Evolutionary conservation across 2,888 invertebrate genomes (phyloP).

Genomic region (Pandemis cinnamomeana): DNA sequence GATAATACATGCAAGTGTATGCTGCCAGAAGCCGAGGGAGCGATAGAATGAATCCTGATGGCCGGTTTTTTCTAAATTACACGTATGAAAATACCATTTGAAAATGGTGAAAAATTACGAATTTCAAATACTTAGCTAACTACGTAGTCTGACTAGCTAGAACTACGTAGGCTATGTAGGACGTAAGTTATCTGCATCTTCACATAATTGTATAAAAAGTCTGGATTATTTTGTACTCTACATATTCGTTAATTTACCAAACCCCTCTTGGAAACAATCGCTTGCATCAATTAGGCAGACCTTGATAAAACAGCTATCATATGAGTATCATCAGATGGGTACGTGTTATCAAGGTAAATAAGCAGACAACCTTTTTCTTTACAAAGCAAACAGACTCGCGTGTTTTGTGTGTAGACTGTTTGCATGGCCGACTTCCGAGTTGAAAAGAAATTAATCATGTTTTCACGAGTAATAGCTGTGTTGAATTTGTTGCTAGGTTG

Average conservation of each 20-base stretch:
- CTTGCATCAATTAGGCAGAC: not conserved
- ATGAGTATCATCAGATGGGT: constrained; percentile 16
- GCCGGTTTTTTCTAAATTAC: too few relatives aligned
- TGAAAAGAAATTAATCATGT: constrained; percentile 15
- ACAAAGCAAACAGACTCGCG: constrained; percentile 13
- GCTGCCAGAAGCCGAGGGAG: too few relatives aligned
- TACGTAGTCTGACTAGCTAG: too few relatives aligned
- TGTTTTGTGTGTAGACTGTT: constrained; percentile 22
- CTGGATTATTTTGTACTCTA: too few relatives aligned
- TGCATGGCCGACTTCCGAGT: constrained; percentile 21
- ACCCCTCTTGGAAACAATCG: not conserved
- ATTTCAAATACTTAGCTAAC: too few relatives aligned
- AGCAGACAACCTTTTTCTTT: constrained; percentile 22
- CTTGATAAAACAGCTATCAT: constrained; percentile 2
- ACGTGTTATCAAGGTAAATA: constrained; percentile 38
- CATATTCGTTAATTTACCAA: not conserved
- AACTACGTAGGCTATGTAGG: too few relatives aligned
- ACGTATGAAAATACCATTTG: too few relatives aligned
- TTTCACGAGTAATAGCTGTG: not conserved
- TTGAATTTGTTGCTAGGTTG: constrained; percentile 21
- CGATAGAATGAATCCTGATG: too few relatives aligned
- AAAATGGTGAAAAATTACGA: too few relatives aligned
- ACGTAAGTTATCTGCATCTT: too few relatives aligned
- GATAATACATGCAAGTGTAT: too few relatives aligned
- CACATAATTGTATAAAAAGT: too few relatives aligned